Base-by-base conservation (phyloP, 2,888 invertebrate genomes). In the Chesias legatella region DNA sequence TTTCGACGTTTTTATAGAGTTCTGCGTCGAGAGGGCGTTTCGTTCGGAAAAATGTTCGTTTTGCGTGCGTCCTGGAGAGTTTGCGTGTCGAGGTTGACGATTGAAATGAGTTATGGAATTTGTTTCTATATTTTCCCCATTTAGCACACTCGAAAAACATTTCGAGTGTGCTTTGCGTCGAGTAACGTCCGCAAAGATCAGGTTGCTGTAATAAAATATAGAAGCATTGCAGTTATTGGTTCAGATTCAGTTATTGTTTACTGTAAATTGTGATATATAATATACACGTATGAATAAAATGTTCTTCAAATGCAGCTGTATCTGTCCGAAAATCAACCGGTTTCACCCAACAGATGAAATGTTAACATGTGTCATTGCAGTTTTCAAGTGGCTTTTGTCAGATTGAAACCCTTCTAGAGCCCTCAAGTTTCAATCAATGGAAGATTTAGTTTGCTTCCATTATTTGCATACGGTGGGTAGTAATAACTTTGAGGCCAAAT, bases 1-100 rank as follows among this genome's bases (percentile, higher is more conserved):
- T 86, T 86, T 88, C 76, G 83, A 79, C 77, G 81, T 83, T 86
- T 86, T 88, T 79, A 85, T 86, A 83, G 81, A 86, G 86, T 85
- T 86, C 84, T 81, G 73, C 82, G 76, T 76, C 63, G 83, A 79
- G 73, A 79, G 83, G 81, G 84, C 85, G 84, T 83, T 79, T 76
- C 78, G 81, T 83, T 81, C 73, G 81, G 86, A 83, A 88, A 85
- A 86, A 88, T 86, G 85, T 79, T 79, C 85, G 84, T 82, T 88
- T 88, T 86, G 86, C 86, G 85, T 86, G 86, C 81, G 84, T 81
- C 74, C 75, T 60, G 54, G 73, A 72, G 78, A 85, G 82, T 79
- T 85, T 74, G 82, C 85, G 83, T 88, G 85, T 76, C 67, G 80
- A 77, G 75, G 76, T 57, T 31, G 73, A 57, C 69, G 78, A 80